Evolutionary conservation across 2,113 vertebrate genomes (phyloP), one percentile per base, ranked within the genome.

Genomic region (Poeciliopsis occidentalis): DNA sequence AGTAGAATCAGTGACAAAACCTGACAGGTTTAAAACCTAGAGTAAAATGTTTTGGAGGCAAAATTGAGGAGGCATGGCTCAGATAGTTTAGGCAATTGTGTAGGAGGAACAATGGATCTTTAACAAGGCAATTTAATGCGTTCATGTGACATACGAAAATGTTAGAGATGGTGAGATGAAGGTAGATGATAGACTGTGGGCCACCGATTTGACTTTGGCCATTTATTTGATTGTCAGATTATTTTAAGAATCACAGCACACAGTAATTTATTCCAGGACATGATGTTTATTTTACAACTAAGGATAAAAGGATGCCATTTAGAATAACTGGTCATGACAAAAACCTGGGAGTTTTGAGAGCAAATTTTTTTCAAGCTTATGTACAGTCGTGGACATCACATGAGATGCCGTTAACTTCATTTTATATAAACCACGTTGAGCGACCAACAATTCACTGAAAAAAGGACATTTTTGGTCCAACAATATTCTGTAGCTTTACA

Each of bases 381-480:
- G 39, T 94, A 95, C 95, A 96, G 94, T 94, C 95, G 95, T 95
- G 92, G 95, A 94, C 96, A 97, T 96, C 96, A 86, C 90, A 94
- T 93, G 87, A 94, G 96, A 98, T 94, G 96, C 95, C 93, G 93
- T 94, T 94, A 95, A 95, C 87, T 94, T 95, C 91, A 95, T 93
- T 96, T 95, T 94, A 94, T 96, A 95, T 95, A 95, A 96, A 97
- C 96, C 96, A 97, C 96, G 95, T 93, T 93, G 94, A 95, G 95
- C 95, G 96, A 98, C 96, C 95, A 94, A 96, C 94, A 95, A 94
- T 96, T 96, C 95, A 96, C 95, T 96, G 95, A 92, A 90, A 88
- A 91, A 81, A 57, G 39, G 82, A 92, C 90, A 88, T 94, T 88
- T 54, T 95, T 95, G 96, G 95, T 95, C 97, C 95, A 94, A 97